Evolutionary conservation across 2,797 vertebrate species (phyloP).

Genomic region (Myotis findleyi): DNA sequence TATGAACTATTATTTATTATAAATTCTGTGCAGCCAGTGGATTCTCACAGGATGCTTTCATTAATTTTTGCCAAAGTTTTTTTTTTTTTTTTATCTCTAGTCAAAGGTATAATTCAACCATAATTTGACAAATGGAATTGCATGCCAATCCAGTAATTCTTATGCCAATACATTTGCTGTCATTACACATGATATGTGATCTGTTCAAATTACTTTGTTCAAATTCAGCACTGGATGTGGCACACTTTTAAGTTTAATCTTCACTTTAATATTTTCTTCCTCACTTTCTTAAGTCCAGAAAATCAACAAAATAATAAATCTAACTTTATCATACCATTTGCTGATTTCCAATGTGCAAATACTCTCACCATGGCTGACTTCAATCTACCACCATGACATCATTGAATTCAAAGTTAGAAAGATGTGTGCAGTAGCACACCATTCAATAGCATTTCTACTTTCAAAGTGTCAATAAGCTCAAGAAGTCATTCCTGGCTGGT

Average conservation of each 20-base stretch:
- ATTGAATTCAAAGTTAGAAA: constrained; percentile 13
- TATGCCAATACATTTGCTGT: constrained; percentile 5
- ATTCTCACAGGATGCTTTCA: background rate
- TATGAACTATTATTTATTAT: background rate
- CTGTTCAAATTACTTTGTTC: constrained; percentile 23
- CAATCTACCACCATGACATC: background rate
- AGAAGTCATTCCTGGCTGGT: background rate
- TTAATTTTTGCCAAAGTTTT: background rate
- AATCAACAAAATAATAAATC: constrained; percentile 50
- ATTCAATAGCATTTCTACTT: background rate
- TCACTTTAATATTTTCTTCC: constrained; percentile 46
- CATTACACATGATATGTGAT: constrained; percentile 16
- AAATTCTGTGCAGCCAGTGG: background rate
- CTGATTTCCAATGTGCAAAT: background rate
- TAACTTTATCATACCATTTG: background rate
- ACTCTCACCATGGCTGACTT: background rate
- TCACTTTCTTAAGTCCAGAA: constrained; percentile 35
- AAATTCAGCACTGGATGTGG: background rate
- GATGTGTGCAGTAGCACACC: background rate
- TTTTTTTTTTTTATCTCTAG: background rate
- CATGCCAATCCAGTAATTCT: background rate
- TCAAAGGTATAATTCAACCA: background rate
- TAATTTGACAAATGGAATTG: constrained; percentile 11
- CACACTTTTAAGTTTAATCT: constrained; percentile 34
- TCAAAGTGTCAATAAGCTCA: background rate